These are phyloP conservation scores for Dicycla oo DNA, from an alignment of 2,888 invertebrate species.

Conservation along the genomic window DNA sequence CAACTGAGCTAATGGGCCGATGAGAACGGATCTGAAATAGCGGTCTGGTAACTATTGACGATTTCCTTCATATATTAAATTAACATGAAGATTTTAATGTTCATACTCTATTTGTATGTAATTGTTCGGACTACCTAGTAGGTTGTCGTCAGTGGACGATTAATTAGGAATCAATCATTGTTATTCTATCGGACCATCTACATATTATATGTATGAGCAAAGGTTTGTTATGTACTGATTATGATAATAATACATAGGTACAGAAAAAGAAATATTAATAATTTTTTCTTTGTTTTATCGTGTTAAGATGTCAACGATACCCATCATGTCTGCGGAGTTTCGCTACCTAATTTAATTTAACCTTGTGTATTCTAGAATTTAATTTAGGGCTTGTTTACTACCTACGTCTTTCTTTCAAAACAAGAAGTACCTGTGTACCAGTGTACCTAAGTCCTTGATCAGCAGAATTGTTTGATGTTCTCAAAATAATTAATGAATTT, in stretches of 20 bases:
- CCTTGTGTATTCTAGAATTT: not conserved
- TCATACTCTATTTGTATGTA: not conserved
- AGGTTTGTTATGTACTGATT: too few species aligned
- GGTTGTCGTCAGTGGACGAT: not conserved
- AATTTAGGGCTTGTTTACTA: too few species aligned
- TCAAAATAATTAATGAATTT: too few species aligned
- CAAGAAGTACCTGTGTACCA: too few species aligned
- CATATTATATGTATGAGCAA: not conserved
- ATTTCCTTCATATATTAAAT: not conserved
- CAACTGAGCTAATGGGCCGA: constrained; percentile 88
- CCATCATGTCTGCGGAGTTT: not conserved
- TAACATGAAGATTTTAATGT: not conserved
- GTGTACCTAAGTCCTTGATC: too few species aligned
- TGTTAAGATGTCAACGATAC: not conserved
- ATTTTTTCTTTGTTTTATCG: not conserved
- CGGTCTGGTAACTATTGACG: fast-evolving
- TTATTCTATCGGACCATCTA: not conserved
- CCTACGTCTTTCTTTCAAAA: too few species aligned
- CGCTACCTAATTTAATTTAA: not conserved
- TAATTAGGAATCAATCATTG: not conserved
- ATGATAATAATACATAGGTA: too few species aligned
- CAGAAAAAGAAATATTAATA: too few species aligned
- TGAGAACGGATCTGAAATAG: fast-evolving
- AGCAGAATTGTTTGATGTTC: too few species aligned
- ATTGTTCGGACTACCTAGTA: not conserved